Evolutionary conservation across 2,113 vertebrate genomes (phyloP), one percentile per base, ranked within the genome.

Genomic region (Cynoglossus semilaevis): DNA sequence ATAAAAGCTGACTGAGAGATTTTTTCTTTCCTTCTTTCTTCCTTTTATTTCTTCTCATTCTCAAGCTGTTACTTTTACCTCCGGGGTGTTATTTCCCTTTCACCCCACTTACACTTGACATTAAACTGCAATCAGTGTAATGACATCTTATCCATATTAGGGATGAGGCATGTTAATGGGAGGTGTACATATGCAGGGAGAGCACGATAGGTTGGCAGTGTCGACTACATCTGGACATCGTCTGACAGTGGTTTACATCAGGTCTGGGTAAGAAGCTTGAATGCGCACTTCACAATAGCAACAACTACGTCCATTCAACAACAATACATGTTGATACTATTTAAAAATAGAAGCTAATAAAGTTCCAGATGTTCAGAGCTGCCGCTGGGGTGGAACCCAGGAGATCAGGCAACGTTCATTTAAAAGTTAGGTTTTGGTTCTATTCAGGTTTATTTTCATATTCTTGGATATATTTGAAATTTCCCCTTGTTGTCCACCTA

Each of bases 1-100:
- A 16, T n/a, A 38, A 70, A 58, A 60, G 54, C 61, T 74, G 73
- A 71, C 55, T 29, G 3, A 63, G 18, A 74, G 51, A 73, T 70
- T 53, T 69, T 67, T 46, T 54, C 17, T 13, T 17, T 42, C 3
- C 43, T 11, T 41, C 34, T 50, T 18, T 72, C 29, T 10, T 54
- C 19, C 10, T 18, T 42, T 4, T 48, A 9, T 41, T 19, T 50
- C 18, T 72, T 18, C 8, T 37, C 10, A 41, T 5, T 49, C 15
- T 42, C 60, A 40, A 3, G 46, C 37, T 42, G 8, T 19, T 22
- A 10, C 8, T 22, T 43, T 44, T 42, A 15, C 22, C 45, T 36
- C 40, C 15, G 15, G 15, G 11, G 34, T 4, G 12, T 41, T 14
- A 41, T 41, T 41, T 41, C 38, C 38, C 57, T 15, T 19, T 46